Percentiles rank a stretch among this genome's conserved stretches.
phyloP scores from a whole-genome alignment of 2,113 vertebrate species.

The Sminthopsis crassicaudata region DNA sequence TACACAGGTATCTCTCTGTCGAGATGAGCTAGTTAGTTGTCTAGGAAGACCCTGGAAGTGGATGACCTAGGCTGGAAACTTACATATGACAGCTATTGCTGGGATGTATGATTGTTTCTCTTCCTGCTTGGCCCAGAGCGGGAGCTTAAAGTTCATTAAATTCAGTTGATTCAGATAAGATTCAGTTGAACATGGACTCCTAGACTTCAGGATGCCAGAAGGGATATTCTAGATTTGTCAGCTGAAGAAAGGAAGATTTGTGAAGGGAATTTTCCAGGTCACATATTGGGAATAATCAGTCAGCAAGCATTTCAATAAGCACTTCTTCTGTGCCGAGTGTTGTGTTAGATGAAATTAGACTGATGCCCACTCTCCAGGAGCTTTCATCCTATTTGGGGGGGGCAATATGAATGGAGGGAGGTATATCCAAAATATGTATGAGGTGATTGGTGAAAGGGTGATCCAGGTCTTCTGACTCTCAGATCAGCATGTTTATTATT shows the following conservation, averaged over 20 bases:
- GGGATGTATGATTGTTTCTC: background rate
- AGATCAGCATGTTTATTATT: background rate
- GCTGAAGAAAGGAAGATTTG: background rate
- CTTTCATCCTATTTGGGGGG: background rate
- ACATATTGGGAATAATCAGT: background rate
- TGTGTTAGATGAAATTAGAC: background rate
- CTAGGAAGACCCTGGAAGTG: background rate
- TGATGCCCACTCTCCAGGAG: background rate
- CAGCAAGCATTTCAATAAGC: background rate
- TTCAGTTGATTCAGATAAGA: too few relatives aligned
- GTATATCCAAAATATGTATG: background rate
- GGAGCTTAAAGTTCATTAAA: background rate
- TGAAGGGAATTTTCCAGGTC: background rate
- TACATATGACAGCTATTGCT: background rate
- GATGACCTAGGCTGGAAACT: background rate
- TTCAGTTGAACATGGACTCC: background rate
- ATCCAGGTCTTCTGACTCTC: background rate
- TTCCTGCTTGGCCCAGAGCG: background rate
- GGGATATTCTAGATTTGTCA: background rate
- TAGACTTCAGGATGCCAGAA: background rate
- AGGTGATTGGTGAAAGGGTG: background rate
- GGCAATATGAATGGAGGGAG: background rate
- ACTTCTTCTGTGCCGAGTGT: background rate
- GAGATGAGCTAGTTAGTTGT: background rate
- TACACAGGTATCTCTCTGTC: background rate